Evolutionary conservation across 1,140 invertebrate genomes (phyloP).

Genomic region (Halictus rubicundus): DNA sequence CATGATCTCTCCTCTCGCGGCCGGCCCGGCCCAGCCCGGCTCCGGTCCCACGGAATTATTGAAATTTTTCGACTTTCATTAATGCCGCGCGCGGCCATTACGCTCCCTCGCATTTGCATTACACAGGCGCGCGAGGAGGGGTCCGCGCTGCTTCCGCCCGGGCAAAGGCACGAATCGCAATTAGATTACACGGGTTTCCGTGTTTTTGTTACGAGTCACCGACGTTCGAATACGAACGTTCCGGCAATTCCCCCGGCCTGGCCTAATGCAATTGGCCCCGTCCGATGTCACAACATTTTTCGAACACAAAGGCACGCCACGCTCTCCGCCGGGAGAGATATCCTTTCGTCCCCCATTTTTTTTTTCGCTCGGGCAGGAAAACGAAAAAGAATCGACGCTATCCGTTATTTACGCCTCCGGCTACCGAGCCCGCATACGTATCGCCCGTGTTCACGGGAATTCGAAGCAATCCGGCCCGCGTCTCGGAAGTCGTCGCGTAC

Average conservation of each 20-base stretch:
- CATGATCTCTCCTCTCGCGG: neutral
- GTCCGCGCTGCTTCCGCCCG: too few relatives aligned
- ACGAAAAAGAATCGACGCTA: neutral
- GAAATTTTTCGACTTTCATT: conserved; percentile 16
- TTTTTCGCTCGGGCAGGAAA: neutral
- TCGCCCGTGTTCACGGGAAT: conserved; percentile 9
- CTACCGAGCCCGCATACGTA: neutral
- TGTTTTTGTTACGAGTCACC: neutral
- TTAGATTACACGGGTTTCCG: neutral
- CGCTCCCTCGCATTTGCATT: conserved; percentile 5
- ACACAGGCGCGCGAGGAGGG: neutral
- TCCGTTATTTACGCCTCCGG: conserved; percentile 5
- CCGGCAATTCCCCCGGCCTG: neutral
- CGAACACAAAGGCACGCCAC: neutral
- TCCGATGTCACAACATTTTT: neutral
- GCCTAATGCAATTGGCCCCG: neutral
- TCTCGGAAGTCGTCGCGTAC: neutral
- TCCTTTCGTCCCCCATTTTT: neutral
- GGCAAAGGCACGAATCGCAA: neutral
- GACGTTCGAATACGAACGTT: neutral
- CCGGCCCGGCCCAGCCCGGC: neutral
- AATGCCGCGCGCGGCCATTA: conserved; percentile 1
- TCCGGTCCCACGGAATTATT: conserved; percentile 4
- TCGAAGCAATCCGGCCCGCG: neutral
- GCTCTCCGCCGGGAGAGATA: neutral